Evolutionary conservation across 2,113 vertebrate species (phyloP), one percentile per base, ranked within the genome.

Genomic region (Uropsilus gracilis): DNA sequence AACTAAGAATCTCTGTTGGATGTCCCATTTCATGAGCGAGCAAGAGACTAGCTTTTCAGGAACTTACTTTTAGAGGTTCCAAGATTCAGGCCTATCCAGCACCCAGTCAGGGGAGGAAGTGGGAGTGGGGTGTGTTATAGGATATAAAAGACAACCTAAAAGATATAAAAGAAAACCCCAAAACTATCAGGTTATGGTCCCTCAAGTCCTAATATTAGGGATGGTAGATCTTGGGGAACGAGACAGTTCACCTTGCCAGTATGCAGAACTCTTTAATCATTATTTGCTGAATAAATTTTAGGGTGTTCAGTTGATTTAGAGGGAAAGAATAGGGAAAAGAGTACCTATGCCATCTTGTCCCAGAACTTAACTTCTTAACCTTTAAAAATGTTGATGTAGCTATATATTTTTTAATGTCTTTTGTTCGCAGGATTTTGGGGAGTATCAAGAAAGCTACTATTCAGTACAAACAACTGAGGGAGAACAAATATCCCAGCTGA

Each of bases 401-500:
- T 61, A 0, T 61, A 46, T 76, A 90, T 80, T 48, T 71, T 50
- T 48, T 89, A 50, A 92, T 81, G 5, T 94, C 63, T 63, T 14
- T 10, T 46, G 75, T 32, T 24, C 57, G 11, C 72, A 99, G 99
- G 99, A 99, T 98, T 99, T 99, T 96, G 99, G 99, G 24, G 99
- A 99, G 96, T 99, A 99, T 98, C 99, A 99, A 97, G 99, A 99
- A 97, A 99, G 99, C 97, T 99, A 99, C 98, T 99, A 99, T 94
- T 99, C 99, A 0, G 99, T 99, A 37, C 99, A 99, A 96, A 99
- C 99, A 34, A 99, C 99, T 12, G 99, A 99, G 97, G 99, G 99
- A 55, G 99, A 99, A 76, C 99, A 99, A 97, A 99, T 99, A 98
- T 99, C 99, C 18, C 99, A 99, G 77, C 98, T 99, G 78, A 99